These are phyloP conservation scores for Pogonomyrmex californicus DNA, from an alignment of 1,140 invertebrate species.

Conservation along the genomic window DNA sequence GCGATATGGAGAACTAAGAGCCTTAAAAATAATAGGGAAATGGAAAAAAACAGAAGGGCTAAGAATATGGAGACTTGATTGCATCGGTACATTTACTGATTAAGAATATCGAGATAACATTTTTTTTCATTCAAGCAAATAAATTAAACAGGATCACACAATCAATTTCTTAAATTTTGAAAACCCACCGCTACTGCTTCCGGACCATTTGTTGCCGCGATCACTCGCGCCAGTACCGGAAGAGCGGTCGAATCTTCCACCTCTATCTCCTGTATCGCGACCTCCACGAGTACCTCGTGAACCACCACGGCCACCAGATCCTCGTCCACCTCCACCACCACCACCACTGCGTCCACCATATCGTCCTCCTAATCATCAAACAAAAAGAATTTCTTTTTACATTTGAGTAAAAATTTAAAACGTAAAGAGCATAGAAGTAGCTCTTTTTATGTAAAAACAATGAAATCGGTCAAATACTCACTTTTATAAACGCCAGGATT, in stretches of 20 bases:
- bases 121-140: not conserved
- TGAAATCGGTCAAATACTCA: slow-evolving; percentile 57
- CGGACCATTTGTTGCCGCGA: slow-evolving; percentile 82
- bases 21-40: not conserved
- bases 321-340: slow-evolving; percentile 75
- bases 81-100: slow-evolving; percentile 18
- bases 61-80: slow-evolving; percentile 28
- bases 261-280: slow-evolving; percentile 78
- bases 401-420: not conserved
- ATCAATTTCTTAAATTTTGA: slow-evolving; percentile 37
- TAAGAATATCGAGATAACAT: slow-evolving; percentile 7
- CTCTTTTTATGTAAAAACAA: not conserved
- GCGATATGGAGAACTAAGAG: not conserved
- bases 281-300: slow-evolving; percentile 75
- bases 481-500: slow-evolving; percentile 85
- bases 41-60: slow-evolving; percentile 24
- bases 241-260: slow-evolving; percentile 81
- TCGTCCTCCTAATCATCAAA: slow-evolving; percentile 69
- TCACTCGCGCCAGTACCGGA: slow-evolving; percentile 73
- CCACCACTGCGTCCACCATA: slow-evolving; percentile 78
- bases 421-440: not conserved
- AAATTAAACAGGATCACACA: slow-evolving; percentile 2
- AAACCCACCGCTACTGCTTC: slow-evolving; percentile 74
- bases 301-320: slow-evolving; percentile 74
- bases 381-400: not conserved